Conservation (phyloP, 2,888 invertebrate species). For the Leucania comma region DNA sequence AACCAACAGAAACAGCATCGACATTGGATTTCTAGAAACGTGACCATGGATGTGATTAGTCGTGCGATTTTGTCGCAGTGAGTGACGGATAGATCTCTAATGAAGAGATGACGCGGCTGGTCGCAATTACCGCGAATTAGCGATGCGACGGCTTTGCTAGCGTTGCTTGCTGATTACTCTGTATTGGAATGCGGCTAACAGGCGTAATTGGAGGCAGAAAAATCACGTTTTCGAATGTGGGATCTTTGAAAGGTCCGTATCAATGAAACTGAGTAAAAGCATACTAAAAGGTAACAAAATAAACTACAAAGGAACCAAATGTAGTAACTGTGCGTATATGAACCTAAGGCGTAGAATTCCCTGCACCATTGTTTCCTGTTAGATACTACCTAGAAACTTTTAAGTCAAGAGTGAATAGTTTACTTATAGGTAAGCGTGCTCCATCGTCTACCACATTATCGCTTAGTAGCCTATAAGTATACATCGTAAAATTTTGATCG, state of each 20-base stretch:
- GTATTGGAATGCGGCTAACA: constrained; percentile 12
- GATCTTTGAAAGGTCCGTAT: neutral
- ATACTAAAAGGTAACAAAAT: too few relatives aligned
- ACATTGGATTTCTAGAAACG: constrained; percentile 15
- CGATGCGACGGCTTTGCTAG: constrained; percentile 44
- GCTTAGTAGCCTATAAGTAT: too few relatives aligned
- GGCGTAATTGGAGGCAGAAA: constrained; percentile 6
- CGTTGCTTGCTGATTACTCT: constrained; percentile 50
- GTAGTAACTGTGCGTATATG: too few relatives aligned
- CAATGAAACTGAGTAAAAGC: neutral
- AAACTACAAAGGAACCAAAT: neutral
- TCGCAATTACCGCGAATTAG: constrained; percentile 65
- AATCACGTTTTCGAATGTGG: neutral
- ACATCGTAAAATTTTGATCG: too few relatives aligned
- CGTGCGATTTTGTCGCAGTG: constrained; percentile 30
- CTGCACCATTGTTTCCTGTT: too few relatives aligned
- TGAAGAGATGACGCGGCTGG: constrained; percentile 65
- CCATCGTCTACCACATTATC: too few relatives aligned
- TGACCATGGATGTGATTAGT: constrained; percentile 14
- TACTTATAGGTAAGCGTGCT: too few relatives aligned
- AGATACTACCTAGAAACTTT: too few relatives aligned
- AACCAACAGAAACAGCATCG: constrained; percentile 2
- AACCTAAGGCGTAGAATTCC: too few relatives aligned
- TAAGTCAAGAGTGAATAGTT: too few relatives aligned
- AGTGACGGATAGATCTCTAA: constrained; percentile 62